Base-by-base conservation (phyloP, 2,113 vertebrate species). In the Thryonomys swinderianus region DNA sequence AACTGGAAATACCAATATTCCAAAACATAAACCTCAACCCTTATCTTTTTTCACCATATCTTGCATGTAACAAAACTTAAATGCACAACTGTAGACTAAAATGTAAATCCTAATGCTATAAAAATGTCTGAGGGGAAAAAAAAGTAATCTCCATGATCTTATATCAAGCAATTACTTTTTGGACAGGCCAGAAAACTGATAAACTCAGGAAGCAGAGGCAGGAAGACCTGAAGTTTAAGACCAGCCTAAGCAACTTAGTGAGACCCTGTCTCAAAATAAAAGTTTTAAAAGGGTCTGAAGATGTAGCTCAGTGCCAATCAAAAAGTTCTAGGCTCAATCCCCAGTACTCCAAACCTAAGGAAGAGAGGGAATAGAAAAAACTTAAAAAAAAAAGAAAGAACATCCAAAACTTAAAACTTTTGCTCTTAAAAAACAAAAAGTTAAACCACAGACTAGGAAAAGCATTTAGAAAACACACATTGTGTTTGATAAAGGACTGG, bases 61-160 rank as follows among this genome's bases (percentile, higher is more conserved):
- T 90, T 13, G 13, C 40, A 67, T 55, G 66, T 37, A 64, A 78
- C 18, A 55, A 95, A 90, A 27, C 62, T 62, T 23, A 93, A 94
- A 83, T 80, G 11, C 66, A 93, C 25, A 48, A 40, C 81, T n/a
- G 53, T 34, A 81, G 51, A 87, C 25, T 74, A 57, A 94, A 93
- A 95, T 59, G 40, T 85, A 76, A 94, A 95, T 5, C 55, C 12
- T 32, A 95, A 88, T 27, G 61, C 37, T 73, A 66, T 45, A 95
- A 87, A n/a, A 91, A 85, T 2, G 18, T 76, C 20, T 71, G 76
- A 32, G 32, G 83, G 67, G n/a, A n/a, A n/a, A 88, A 89, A 79
- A 81, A 94, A 51, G 17, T 55, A 92, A 62, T 93, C 9, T 91
- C 78, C 67, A 93, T 85, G 66, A 93, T 66, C 53, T 83, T 80